Conservation (phyloP, 2,113 vertebrate genomes). For the Perca fluviatilis region DNA sequence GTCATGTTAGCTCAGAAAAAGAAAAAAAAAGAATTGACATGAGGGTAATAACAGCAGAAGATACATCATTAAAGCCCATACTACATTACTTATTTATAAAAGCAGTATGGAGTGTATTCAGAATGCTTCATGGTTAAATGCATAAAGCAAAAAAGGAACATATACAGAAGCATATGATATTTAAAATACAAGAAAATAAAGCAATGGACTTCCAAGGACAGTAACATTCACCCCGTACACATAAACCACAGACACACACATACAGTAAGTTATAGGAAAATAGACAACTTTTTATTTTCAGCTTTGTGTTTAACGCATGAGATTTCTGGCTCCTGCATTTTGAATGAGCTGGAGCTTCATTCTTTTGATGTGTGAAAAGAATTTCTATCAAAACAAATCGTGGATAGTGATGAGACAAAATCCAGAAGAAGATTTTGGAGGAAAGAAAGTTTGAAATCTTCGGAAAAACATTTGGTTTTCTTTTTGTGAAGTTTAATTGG, state of each 20-base stretch:
- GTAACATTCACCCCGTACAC: not conserved
- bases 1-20: not conserved
- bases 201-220: not conserved
- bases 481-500: constrained; percentile 34
- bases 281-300: not conserved
- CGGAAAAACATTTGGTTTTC: constrained; percentile 20
- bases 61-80: not conserved
- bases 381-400: constrained; percentile 29
- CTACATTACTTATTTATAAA: not conserved
- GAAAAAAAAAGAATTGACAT: not conserved
- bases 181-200: not conserved
- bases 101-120: too few relatives aligned
- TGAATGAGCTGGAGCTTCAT: constrained; percentile 8
- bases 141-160: not conserved
- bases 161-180: not conserved
- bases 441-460: constrained; percentile 40
- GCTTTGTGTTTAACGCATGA: not conserved
- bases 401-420: constrained; percentile 5
- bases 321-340: constrained; percentile 15
- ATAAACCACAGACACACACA: not conserved
- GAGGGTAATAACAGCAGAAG: not conserved
- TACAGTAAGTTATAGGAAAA: constrained; percentile 9
- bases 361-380: constrained; percentile 39
- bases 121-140: not conserved
- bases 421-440: not conserved